Percentiles rank a stretch among this genome's conserved stretches.
These are phyloP conservation scores for Bos indicus DNA, from an alignment of 2,113 vertebrate genomes.

Conservation along the genomic window DNA sequence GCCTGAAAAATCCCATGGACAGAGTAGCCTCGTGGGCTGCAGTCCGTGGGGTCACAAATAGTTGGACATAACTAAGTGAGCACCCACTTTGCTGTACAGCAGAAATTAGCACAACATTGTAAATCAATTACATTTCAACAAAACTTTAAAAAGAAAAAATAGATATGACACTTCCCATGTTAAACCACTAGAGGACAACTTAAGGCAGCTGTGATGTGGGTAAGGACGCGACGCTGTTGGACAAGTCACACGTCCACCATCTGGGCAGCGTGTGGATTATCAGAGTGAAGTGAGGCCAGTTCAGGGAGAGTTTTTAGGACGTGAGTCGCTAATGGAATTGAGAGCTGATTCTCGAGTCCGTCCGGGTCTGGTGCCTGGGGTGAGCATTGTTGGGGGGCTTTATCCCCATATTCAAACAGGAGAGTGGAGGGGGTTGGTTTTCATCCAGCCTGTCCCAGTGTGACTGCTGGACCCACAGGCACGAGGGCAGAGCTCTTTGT, in stretches of 20 bases:
- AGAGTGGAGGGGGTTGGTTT: neutral
- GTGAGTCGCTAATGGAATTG: neutral
- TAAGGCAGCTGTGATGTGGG: neutral
- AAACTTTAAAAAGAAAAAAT: neutral
- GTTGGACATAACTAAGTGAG: neutral
- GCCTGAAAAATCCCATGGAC: neutral
- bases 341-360: neutral
- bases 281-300: rapidly evolving
- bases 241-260: rapidly evolving
- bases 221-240: rapidly evolving
- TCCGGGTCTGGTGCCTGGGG: neutral
- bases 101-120: neutral
- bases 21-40: neutral
- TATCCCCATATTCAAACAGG: neutral
- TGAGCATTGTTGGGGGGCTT: neutral
- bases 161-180: neutral
- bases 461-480: conserved; percentile 46
- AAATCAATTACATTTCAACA: neutral
- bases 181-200: neutral
- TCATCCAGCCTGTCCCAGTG: neutral
- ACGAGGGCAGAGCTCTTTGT: conserved; percentile 46
- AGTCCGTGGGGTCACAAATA: neutral
- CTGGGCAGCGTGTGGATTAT: rapidly evolving
- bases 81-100: neutral
- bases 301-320: neutral